Conservation (phyloP, 2,113 vertebrate species). For the Scartelaos histophorus region DNA sequence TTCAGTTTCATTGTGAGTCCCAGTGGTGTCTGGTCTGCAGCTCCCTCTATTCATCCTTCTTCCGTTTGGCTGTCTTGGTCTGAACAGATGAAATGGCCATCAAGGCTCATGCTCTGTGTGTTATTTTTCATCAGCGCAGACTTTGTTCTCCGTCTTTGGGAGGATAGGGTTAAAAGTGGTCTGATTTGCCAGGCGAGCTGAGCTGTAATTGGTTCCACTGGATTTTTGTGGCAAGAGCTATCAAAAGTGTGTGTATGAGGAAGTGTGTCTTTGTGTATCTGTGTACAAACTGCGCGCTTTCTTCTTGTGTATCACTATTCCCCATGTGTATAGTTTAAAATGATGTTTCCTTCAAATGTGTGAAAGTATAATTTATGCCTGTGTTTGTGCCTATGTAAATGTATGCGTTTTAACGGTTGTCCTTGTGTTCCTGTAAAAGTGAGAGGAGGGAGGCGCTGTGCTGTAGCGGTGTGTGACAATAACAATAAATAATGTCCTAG, state of each 20-base stretch:
- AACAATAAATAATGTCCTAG: slow-evolving; percentile 58
- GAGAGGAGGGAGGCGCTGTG: slow-evolving; percentile 12
- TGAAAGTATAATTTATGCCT: slow-evolving; percentile 10
- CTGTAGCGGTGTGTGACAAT: slow-evolving; percentile 31
- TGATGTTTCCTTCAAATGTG: not conserved
- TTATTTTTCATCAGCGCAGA: slow-evolving; percentile 13
- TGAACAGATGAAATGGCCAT: slow-evolving; percentile 15
- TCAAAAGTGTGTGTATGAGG: slow-evolving; percentile 33
- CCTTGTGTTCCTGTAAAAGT: slow-evolving; percentile 23
- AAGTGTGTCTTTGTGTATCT: not conserved
- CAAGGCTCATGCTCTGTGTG: slow-evolving; percentile 1
- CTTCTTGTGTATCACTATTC: slow-evolving; percentile 3
- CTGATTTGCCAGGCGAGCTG: slow-evolving; percentile 42
- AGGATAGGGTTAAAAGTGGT: slow-evolving; percentile 47
- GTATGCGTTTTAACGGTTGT: slow-evolving; percentile 19
- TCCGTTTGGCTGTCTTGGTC: not conserved
- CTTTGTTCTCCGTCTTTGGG: slow-evolving; percentile 36
- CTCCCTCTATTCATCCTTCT: not conserved
- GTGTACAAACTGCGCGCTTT: slow-evolving; percentile 24
- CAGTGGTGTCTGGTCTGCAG: not conserved
- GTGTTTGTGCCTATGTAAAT: slow-evolving; percentile 1
- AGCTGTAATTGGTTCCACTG: slow-evolving; percentile 63
- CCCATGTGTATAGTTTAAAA: not conserved
- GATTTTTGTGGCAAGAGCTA: slow-evolving; percentile 56
- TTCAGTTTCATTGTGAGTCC: slow-evolving; percentile 12